These are phyloP conservation scores for Panthera leo DNA, from an alignment of 2,113 vertebrate species.

Conservation along the genomic window DNA sequence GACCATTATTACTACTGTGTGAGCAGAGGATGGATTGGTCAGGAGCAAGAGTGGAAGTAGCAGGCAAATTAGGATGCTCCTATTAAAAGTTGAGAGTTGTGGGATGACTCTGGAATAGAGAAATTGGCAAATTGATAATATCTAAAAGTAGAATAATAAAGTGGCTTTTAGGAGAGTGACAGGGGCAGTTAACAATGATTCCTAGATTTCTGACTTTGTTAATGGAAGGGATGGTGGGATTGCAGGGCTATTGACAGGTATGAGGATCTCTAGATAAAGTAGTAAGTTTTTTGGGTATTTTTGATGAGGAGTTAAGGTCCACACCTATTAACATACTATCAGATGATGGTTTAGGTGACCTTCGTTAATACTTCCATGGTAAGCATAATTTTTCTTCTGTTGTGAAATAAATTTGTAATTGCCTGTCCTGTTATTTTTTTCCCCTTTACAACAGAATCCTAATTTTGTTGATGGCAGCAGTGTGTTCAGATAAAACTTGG, in stretches of 20 bases:
- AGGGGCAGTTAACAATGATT: not conserved
- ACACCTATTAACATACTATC: not conserved
- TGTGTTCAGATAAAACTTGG: not conserved
- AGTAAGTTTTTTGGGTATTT: not conserved
- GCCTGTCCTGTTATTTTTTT: not conserved
- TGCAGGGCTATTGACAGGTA: not conserved
- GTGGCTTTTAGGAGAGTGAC: not conserved
- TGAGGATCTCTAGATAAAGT: not conserved
- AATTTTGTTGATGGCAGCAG: not conserved
- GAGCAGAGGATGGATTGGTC: not conserved
- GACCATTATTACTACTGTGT: not conserved
- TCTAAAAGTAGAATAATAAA: constrained; percentile 14
- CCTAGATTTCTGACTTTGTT: not conserved
- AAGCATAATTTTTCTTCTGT: not conserved
- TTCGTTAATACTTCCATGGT: not conserved
- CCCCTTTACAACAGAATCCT: not conserved
- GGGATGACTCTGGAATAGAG: not conserved
- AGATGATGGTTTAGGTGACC: not conserved
- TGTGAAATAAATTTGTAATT: constrained; percentile 28
- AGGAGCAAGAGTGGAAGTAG: not conserved
- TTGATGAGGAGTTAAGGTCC: not conserved
- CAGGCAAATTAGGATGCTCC: not conserved
- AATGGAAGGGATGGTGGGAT: not conserved
- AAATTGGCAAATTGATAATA: not conserved
- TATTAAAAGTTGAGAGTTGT: not conserved